Evolutionary conservation across 2,113 vertebrate species (phyloP).

Genomic region (Mesocricetus auratus): DNA sequence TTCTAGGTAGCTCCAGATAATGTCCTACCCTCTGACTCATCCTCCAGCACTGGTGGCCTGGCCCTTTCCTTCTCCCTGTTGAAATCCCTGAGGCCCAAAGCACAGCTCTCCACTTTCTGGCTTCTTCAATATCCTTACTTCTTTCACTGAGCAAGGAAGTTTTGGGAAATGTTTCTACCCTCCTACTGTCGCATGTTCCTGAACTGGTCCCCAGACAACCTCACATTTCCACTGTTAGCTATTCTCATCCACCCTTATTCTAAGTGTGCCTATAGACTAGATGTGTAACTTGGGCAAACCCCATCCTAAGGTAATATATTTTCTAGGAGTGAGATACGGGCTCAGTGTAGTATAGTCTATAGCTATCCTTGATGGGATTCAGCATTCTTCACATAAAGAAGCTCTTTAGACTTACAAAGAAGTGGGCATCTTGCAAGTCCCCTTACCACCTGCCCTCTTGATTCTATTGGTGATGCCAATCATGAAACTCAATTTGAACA

Average conservation of each 20-base stretch:
- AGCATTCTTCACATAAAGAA: background rate
- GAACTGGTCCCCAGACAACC: background rate
- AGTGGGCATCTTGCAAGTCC: background rate
- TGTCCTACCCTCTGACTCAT: background rate
- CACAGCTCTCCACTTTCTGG: background rate
- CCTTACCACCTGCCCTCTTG: fast-evolving
- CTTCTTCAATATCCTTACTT: background rate
- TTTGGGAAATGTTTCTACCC: background rate
- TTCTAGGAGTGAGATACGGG: background rate
- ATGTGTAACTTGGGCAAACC: background rate
- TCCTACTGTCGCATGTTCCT: background rate
- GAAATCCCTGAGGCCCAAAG: background rate
- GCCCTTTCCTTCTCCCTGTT: background rate
- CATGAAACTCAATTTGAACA: background rate
- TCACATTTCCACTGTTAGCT: background rate
- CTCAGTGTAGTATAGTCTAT: background rate
- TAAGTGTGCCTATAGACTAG: background rate
- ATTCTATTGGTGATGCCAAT: background rate
- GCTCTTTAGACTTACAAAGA: background rate
- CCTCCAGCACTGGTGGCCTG: too few relatives aligned
- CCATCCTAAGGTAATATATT: background rate
- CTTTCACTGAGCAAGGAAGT: background rate
- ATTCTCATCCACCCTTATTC: background rate
- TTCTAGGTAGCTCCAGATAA: background rate
- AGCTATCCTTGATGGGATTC: background rate